Evolutionary conservation across 2,113 vertebrate species (phyloP).

Genomic region (Periophthalmodon schlosseri): DNA sequence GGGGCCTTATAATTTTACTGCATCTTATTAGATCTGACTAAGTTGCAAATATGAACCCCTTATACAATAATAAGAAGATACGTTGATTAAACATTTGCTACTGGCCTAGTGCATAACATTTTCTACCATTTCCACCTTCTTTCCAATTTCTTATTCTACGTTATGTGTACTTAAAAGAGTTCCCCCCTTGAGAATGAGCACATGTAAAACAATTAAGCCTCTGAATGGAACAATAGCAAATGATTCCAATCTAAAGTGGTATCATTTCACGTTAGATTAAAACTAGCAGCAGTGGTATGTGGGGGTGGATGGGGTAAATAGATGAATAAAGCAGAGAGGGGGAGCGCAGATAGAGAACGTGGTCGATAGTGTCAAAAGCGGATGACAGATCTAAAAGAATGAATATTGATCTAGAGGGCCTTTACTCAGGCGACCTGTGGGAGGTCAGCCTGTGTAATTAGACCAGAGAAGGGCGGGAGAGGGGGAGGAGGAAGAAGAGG

Average conservation of each 20-base stretch:
- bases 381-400: conserved; percentile 87
- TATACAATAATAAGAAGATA: too few relatives aligned
- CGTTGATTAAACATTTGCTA: not conserved
- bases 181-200: not conserved
- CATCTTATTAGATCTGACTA: too few relatives aligned
- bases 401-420: conserved; percentile 82
- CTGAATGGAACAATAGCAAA: not conserved
- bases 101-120: not conserved
- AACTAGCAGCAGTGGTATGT: conserved; percentile 16
- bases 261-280: not conserved
- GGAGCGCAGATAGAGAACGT: conserved; percentile 67
- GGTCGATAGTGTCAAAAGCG: conserved; percentile 85
- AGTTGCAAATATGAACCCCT: too few relatives aligned
- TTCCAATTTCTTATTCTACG: not conserved
- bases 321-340: conserved; percentile 74
- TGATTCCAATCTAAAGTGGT: conserved; percentile 4
- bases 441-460: conserved; percentile 82
- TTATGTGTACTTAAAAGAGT: not conserved
- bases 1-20: too few relatives aligned
- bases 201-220: not conserved
- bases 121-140: not conserved
- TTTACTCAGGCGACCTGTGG: conserved; percentile 76
- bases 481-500: conserved; percentile 28
- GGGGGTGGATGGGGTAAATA: conserved; percentile 57
- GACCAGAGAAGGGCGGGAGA: conserved; percentile 61